Evolutionary conservation across 2,888 invertebrate genomes (phyloP).

Genomic region (Drosophila tripunctata): DNA sequence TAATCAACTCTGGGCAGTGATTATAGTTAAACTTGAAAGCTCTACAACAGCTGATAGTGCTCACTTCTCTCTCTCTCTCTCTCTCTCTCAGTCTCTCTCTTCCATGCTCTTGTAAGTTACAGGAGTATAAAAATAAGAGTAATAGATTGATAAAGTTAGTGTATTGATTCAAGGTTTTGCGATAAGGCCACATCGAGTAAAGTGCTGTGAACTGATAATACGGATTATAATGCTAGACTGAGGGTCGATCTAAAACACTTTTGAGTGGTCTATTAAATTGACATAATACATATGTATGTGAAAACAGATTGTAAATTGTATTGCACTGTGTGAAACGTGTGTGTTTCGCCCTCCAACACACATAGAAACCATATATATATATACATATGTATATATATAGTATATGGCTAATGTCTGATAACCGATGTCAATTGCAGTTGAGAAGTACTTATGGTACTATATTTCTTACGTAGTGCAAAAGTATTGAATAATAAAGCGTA

Average conservation of each 20-base stretch:
- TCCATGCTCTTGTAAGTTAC: neutral
- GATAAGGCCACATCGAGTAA: neutral
- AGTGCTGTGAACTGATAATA: constrained; percentile 12
- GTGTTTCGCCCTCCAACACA: neutral
- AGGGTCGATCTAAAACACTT: neutral
- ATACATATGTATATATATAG: neutral
- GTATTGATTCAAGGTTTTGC: constrained; percentile 11
- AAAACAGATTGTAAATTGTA: constrained; percentile 14
- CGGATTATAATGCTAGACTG: constrained; percentile 22
- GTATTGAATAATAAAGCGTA: constrained; percentile 40
- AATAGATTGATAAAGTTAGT: constrained; percentile 2
- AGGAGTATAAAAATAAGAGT: neutral
- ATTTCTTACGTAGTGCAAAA: neutral
- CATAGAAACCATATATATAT: neutral
- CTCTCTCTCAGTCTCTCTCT: neutral
- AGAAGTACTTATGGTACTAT: neutral
- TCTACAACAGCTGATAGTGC: neutral
- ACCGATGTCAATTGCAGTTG: constrained; percentile 3
- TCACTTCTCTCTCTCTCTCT: neutral
- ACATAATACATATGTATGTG: constrained; percentile 11
- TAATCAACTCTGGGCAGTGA: neutral
- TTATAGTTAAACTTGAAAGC: constrained; percentile 3
- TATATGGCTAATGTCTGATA: constrained; percentile 12
- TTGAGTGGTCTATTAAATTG: neutral
- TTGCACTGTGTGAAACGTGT: constrained; percentile 14